phyloP scores from a whole-genome alignment of 2,113 vertebrate genomes.

The Bagarius yarrelli region DNA sequence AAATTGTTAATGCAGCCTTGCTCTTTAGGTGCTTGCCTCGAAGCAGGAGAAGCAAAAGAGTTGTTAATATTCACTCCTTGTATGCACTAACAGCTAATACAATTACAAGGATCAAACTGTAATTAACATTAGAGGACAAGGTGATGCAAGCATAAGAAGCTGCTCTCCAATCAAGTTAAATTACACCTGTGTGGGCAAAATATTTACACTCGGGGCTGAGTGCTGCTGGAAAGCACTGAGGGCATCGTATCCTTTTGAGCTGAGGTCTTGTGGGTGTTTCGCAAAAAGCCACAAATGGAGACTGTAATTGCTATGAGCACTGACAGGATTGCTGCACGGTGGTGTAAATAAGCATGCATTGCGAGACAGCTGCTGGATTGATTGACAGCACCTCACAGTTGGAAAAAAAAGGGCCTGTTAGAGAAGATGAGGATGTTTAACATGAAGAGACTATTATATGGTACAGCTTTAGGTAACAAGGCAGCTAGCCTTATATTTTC shows the following conservation, averaged over 20 bases:
- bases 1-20: constrained; percentile 39
- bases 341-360: constrained; percentile 28
- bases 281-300: background rate
- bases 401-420: constrained; percentile 7
- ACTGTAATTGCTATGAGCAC: constrained; percentile 41
- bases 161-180: constrained; percentile 48
- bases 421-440: constrained; percentile 31
- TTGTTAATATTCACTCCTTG: constrained; percentile 53
- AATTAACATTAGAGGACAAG: constrained; percentile 48
- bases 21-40: constrained; percentile 28
- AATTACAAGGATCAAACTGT: constrained; percentile 49
- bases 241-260: background rate
- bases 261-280: constrained; percentile 33
- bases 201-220: constrained; percentile 46
- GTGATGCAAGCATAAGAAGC: constrained; percentile 14
- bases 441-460: constrained; percentile 17
- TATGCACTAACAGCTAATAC: constrained; percentile 31
- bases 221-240: constrained; percentile 25
- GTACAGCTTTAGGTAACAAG: constrained; percentile 11
- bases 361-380: constrained; percentile 11
- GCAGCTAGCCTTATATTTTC: constrained; percentile 14
- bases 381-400: background rate
- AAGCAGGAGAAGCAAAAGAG: background rate
- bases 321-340: constrained; percentile 17
- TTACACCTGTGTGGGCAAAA: constrained; percentile 51